Evolutionary conservation across 2,888 invertebrate genomes (phyloP), one percentile per base, ranked within the genome.

Genomic region (Cheilosia pagana): DNA sequence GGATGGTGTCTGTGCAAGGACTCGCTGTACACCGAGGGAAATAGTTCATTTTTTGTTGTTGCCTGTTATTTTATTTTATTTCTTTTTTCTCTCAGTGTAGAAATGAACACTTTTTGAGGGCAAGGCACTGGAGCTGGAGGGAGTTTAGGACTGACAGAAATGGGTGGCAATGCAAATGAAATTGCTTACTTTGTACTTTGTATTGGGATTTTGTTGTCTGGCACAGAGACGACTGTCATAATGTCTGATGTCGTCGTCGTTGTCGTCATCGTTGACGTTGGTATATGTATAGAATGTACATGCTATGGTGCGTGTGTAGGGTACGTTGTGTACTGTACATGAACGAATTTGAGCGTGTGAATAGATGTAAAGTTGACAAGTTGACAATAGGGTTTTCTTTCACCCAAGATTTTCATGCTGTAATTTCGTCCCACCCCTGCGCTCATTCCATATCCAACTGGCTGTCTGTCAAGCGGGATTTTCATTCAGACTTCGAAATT

Each of bases 121-220:
- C 25, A 68, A 10, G 63, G 60, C 48, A 85, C 57, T 53, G 35
- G 39, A 67, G 72, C 57, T 53, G 35, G 39, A 67, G 72, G 55
- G 71, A 63, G 57, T 31, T 21, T 41, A 28, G 53, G 74, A 57
- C 48, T 75, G 75, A 71, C 75, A 70, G 72, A 39, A 68, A 75
- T 76, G 81, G 85, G 85, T 81, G 85, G 85, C 75, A 70, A 81
- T 81, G 81, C 85, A 85, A 85, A 81, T 85, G 85, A 85, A 85
- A 85, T 85, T 85, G 85, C 85, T 85, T 85, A 85, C 85, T 85
- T 81, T 85, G 85, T 85, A 76, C 75, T 85, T 79, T 81, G 81
- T 76, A 85, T 85, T 81, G 85, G 85, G 85, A 85, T 85, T 81
- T 85, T 85, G 85, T 85, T 81, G 85, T 81, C 85, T 85, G 81